phyloP scores from a whole-genome alignment of 2,113 vertebrate species.

The Pyrgilauda ruficollis region DNA sequence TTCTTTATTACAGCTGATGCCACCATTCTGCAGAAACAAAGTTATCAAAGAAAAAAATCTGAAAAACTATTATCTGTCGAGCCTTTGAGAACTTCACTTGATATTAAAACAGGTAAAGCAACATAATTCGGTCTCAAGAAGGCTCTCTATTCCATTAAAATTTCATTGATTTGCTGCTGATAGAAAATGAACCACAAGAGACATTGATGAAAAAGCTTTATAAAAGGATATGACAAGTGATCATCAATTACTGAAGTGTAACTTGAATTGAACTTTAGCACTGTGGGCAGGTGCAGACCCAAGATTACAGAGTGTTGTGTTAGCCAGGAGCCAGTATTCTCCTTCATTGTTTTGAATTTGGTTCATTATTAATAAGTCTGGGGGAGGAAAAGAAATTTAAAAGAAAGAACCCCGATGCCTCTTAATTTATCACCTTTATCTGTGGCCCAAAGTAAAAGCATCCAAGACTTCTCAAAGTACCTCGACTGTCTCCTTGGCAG shows the following conservation, averaged over 20 bases:
- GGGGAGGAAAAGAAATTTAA: not conserved
- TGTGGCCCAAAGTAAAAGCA: not conserved
- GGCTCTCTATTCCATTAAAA: conserved; percentile 33
- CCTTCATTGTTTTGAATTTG: not conserved
- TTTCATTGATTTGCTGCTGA: conserved; percentile 36
- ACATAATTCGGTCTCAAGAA: conserved; percentile 29
- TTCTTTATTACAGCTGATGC: not conserved
- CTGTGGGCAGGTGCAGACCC: not conserved
- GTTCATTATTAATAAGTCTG: conserved; percentile 30
- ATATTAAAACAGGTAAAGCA: conserved; percentile 22
- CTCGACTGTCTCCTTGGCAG: conserved; percentile 17
- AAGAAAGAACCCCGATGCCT: not conserved
- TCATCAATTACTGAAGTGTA: conserved; percentile 48
- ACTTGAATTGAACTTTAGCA: conserved; percentile 18
- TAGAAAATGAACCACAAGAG: conserved; percentile 46
- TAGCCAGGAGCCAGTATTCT: conserved; percentile 12
- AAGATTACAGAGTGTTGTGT: not conserved
- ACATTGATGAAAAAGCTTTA: conserved; percentile 44
- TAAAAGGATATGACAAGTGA: conserved; percentile 37
- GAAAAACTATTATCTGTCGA: not conserved
- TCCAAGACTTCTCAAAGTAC: not conserved
- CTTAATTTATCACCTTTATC: not conserved
- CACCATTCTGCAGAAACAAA: not conserved
- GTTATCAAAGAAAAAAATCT: not conserved
- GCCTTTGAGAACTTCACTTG: conserved; percentile 4